Base-by-base conservation (phyloP, 2,113 vertebrate species). In the Corvus moneduloides region DNA sequence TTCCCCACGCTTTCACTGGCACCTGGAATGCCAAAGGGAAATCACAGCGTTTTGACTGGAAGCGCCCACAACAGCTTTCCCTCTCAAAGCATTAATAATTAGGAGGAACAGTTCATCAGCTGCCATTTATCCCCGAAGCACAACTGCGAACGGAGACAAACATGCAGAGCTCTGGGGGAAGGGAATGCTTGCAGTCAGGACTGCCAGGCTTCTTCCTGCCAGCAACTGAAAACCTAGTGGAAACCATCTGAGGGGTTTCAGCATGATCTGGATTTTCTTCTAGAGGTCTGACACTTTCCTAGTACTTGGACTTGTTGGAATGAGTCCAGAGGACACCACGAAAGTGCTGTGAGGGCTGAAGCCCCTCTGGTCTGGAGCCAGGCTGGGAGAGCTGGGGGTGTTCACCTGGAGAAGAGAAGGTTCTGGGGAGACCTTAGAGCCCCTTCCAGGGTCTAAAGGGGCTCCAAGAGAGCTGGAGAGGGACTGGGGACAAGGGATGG, bases 1-100 rank as follows among this genome's bases (percentile, higher is more conserved):
- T 99, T 98, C 88, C 99, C 99, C 73, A 99, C 98, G 59, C 99
- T 99, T 96, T 99, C 99, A 85, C 99, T 99, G 91, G 99, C 99
- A 96, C 99, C 99, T 99, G 93, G 35, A 96, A 97, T 3, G 63
- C 14, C 87, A 76, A 56, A 55, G 63, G 72, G 49, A 83, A 83
- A 41, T 62, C 22, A 48, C 48, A 43, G 78, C 16, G 4, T 51
- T 83, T 41, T 32, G 43, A 68, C 19, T 46, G 35, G 72, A 74
- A 81, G 64, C 0, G 0, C 55, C 39, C 52, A 5, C 64, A 91
- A 52, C 5, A 26, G 83, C 16, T 22, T 54, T 37, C 43, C 18
- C 54, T 79, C 46, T 61, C 43, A 49, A 68, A 62, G 41, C 35
- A 39, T 17, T 51, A 62, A 39, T 44, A 48, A 56, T 52, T 11